Evolutionary conservation across 2,113 vertebrate genomes (phyloP), one percentile per base, ranked within the genome.

Genomic region (Scalopus aquaticus): DNA sequence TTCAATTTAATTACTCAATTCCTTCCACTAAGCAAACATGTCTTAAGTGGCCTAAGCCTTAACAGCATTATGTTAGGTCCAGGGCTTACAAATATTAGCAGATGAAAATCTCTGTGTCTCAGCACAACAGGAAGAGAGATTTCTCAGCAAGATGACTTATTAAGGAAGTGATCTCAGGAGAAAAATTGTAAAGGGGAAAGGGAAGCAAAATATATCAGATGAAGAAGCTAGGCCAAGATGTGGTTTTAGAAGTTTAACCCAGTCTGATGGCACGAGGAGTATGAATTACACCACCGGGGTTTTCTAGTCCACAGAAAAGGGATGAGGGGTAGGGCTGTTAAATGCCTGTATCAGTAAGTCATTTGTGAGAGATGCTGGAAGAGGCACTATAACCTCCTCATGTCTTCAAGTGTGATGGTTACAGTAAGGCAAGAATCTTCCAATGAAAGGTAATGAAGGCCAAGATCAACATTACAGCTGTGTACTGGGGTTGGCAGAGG

Each of bases 171-270:
- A n/a, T 76, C 32, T 58, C 56, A 92, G 39, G 51, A 60, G 67
- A 72, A 64, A 83, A 92, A 62, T 42, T 26, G 6, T 73, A 86
- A 86, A 17, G 7, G 42, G 77, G 44, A 93, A 5, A 64, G 16
- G 42, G 30, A 89, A 85, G 30, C 35, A 79, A 35, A 46, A 51
- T 88, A 11, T 4, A 6, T 54, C 22, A 49, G 56, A 42, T 49
- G 39, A 49, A 91, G 67, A 85, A 94, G 11, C 17, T 90, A 56
- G 7, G 67, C 69, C 73, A 95, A 77, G 37, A 74, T 15, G 42
- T 9, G n/a, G 11, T 86, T 95, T 93, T 42, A 89, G 10, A 86
- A 82, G 24, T 78, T 96, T 95, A 72, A 17, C 37, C 96, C 35
- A 22, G 28, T 22, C 65, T 80, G 37, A 84, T 94, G 28, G 67